These are phyloP conservation scores for Hemithea aestivaria DNA, from an alignment of 2,888 invertebrate species.

Conservation along the genomic window DNA sequence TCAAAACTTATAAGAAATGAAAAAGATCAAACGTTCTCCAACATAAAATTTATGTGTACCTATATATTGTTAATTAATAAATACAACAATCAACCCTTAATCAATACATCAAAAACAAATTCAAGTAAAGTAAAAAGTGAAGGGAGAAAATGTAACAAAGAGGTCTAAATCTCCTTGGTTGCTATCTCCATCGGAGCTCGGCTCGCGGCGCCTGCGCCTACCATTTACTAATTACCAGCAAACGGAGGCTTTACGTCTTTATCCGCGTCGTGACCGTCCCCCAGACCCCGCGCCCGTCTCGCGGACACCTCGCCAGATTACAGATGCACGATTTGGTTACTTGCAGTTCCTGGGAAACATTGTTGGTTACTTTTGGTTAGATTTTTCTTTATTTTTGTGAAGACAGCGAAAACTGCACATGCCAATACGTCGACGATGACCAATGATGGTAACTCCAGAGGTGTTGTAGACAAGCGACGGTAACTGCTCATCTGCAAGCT, in stretches of 20 bases:
- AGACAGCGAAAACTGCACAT: neutral
- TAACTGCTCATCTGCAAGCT: too few species aligned
- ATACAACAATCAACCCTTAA: too few species aligned
- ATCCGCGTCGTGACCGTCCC: slow-evolving; percentile 36
- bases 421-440: too few species aligned
- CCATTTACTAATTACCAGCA: slow-evolving; percentile 41
- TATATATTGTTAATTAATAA: too few species aligned
- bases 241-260: slow-evolving; percentile 28
- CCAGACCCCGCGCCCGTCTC: slow-evolving; percentile 21
- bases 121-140: too few species aligned
- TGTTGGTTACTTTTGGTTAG: slow-evolving; percentile 5
- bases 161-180: too few species aligned
- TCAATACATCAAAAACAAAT: too few species aligned
- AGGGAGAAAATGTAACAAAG: neutral
- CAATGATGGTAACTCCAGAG: too few species aligned
- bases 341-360: slow-evolving; percentile 14
- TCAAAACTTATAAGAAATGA: too few species aligned
- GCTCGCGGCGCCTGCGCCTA: slow-evolving; percentile 38
- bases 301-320: slow-evolving; percentile 33
- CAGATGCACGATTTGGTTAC: slow-evolving; percentile 40
- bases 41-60: too few species aligned
- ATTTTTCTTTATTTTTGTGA: neutral
- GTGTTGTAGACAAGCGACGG: too few species aligned
- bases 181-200: slow-evolving; percentile 8
- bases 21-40: too few species aligned